A percentile compares a stretch with the other conserved stretches of the same genome.
Evolutionary conservation across 1,140 invertebrate species (phyloP).

Genomic region (Pogonomyrmex californicus): DNA sequence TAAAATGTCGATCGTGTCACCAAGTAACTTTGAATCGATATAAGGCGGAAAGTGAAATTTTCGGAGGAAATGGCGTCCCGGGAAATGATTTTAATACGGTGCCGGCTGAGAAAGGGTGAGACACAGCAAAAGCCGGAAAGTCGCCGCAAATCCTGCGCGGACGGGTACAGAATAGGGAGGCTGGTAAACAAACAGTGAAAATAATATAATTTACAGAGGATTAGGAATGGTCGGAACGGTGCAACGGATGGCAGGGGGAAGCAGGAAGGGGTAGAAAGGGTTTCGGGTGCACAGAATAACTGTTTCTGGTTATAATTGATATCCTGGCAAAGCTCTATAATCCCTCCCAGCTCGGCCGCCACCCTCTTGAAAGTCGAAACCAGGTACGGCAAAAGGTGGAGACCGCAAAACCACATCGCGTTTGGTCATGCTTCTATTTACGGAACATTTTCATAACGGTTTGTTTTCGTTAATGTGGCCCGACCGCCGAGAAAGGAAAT

Average conservation of each 20-base stretch:
- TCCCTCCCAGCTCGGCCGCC: slow-evolving; percentile 80
- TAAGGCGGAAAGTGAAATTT: slow-evolving; percentile 41
- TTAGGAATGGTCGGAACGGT: slow-evolving; percentile 82
- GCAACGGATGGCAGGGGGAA: slow-evolving; percentile 68
- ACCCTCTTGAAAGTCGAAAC: slow-evolving; percentile 85
- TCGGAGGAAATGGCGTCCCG: slow-evolving; percentile 60
- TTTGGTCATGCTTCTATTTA: slow-evolving; percentile 78
- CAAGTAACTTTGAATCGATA: slow-evolving; percentile 47
- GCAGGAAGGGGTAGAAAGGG: slow-evolving; percentile 74
- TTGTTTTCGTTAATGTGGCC: slow-evolving; percentile 74
- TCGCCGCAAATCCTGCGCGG: slow-evolving; percentile 85
- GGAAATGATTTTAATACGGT: slow-evolving; percentile 76
- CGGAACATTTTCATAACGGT: slow-evolving; percentile 77
- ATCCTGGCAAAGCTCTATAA: slow-evolving; percentile 87
- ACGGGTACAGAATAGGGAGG: slow-evolving; percentile 83
- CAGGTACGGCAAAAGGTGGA: slow-evolving; percentile 81
- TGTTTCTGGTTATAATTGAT: slow-evolving; percentile 87
- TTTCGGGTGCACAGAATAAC: slow-evolving; percentile 79
- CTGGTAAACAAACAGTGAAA: slow-evolving; percentile 87
- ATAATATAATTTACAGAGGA: slow-evolving; percentile 87
- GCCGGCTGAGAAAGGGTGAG: slow-evolving; percentile 76
- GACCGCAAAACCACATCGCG: slow-evolving; percentile 81
- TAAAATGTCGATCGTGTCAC: background rate
- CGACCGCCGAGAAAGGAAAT: slow-evolving; percentile 58
- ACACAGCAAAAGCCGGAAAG: slow-evolving; percentile 84